phyloP scores from a whole-genome alignment of 2,113 vertebrate species.

The Neoarius graeffei region DNA sequence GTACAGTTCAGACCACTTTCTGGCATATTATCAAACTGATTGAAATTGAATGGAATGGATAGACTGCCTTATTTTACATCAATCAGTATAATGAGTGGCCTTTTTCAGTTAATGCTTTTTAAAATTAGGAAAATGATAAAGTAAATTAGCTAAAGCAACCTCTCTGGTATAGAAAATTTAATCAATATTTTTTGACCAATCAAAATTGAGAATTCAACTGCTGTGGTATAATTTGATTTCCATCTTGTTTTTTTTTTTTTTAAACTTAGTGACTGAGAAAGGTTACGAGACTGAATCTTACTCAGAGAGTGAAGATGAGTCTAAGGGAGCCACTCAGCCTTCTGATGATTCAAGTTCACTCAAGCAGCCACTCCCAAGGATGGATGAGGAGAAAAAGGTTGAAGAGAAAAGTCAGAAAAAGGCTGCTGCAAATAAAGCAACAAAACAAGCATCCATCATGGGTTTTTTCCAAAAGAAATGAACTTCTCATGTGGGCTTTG shows the following conservation, averaged over 20 bases:
- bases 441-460: conserved; percentile 88
- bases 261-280: conserved; percentile 88
- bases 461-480: conserved; percentile 94
- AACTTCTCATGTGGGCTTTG: conserved; percentile 43
- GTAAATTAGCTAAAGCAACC: neutral
- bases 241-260: neutral
- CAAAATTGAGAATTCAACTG: neutral
- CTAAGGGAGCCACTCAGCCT: conserved; percentile 59
- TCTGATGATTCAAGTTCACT: conserved; percentile 30
- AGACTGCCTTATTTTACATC: neutral
- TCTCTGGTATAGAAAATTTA: neutral
- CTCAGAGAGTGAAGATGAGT: conserved; percentile 83
- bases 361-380: conserved; percentile 59
- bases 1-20: too few species aligned
- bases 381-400: conserved; percentile 68
- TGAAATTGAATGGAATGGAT: neutral
- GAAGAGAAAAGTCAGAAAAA: conserved; percentile 80
- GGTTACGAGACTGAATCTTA: conserved; percentile 89
- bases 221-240: neutral
- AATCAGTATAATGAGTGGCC: neutral
- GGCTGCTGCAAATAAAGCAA: conserved; percentile 70
- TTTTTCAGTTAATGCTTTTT: neutral
- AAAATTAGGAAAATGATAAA: neutral
- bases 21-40: too few species aligned
- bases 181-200: neutral